Percentiles rank a stretch among this genome's conserved stretches.
These are phyloP conservation scores for Streptopelia turtur DNA, from an alignment of 2,797 vertebrate genomes.

Conservation along the genomic window DNA sequence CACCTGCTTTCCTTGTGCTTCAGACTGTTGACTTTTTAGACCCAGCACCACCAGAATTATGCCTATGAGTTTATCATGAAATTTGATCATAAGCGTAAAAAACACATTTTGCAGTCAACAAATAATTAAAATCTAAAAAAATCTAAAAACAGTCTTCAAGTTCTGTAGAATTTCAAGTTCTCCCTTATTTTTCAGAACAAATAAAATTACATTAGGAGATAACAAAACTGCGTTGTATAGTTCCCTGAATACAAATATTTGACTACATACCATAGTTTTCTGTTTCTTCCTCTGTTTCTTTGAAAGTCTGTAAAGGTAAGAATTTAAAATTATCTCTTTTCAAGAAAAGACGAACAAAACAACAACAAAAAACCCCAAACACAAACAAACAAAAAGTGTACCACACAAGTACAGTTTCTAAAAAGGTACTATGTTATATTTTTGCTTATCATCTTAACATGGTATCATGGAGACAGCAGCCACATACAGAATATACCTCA, in stretches of 20 bases:
- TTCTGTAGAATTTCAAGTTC: neutral
- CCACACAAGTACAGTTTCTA: neutral
- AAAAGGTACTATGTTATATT: neutral
- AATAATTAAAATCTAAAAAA: neutral
- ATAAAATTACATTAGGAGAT: neutral
- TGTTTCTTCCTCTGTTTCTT: conserved; percentile 96
- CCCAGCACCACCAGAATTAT: neutral
- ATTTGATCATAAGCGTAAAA: neutral
- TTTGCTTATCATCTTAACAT: neutral
- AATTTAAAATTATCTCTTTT: neutral
- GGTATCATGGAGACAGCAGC: neutral
- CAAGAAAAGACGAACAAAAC: neutral
- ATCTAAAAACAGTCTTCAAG: neutral
- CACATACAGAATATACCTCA: neutral
- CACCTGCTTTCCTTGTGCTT: neutral
- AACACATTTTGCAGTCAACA: neutral
- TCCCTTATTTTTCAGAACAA: neutral
- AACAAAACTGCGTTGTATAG: neutral
- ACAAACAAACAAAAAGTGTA: too few relatives aligned
- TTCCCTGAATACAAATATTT: neutral
- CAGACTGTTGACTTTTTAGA: neutral
- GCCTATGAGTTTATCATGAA: neutral
- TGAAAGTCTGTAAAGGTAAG: conserved; percentile 81
- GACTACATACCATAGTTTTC: conserved; percentile 81
- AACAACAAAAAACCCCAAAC: too few relatives aligned